Evolutionary conservation across 2,797 vertebrate genomes (phyloP).

Genomic region (Notolabrus celidotus): DNA sequence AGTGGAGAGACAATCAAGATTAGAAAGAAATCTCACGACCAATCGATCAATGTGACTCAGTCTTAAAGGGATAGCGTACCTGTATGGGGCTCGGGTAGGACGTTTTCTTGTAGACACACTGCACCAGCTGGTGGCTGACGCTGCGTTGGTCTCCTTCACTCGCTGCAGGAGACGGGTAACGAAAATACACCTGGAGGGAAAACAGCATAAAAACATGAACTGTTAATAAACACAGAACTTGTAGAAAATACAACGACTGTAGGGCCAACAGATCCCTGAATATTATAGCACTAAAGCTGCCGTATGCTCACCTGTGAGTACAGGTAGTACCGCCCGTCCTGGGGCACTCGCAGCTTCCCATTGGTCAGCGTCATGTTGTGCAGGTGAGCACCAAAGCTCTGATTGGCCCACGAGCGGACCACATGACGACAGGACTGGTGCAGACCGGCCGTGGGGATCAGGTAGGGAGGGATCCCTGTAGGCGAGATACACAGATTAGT

Average conservation of each 20-base stretch:
- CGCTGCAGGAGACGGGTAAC: conserved; percentile 83
- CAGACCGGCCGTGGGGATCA: conserved; percentile 75
- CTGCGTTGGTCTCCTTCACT: conserved; percentile 81
- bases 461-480: conserved; percentile 58
- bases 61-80: conserved; percentile 32
- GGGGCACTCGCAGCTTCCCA: conserved; percentile 87
- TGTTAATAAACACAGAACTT: too few species aligned
- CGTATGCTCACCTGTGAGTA: conserved; percentile 85
- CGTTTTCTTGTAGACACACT: conserved; percentile 92
- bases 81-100: conserved; percentile 87
- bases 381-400: conserved; percentile 88
- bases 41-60: too few species aligned
- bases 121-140: conserved; percentile 89
- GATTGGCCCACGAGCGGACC: conserved; percentile 87
- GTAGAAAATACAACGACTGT: too few species aligned
- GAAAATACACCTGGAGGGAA: conserved; percentile 87
- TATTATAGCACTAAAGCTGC: too few species aligned
- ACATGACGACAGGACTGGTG: conserved; percentile 92
- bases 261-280: too few species aligned
- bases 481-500: background rate
- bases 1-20: background rate
- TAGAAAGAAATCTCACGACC: background rate
- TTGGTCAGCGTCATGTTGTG: conserved; percentile 90
- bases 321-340: conserved; percentile 92
- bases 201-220: background rate